Conservation (phyloP, 2,113 vertebrate genomes). For the Peromyscus maniculatus region DNA sequence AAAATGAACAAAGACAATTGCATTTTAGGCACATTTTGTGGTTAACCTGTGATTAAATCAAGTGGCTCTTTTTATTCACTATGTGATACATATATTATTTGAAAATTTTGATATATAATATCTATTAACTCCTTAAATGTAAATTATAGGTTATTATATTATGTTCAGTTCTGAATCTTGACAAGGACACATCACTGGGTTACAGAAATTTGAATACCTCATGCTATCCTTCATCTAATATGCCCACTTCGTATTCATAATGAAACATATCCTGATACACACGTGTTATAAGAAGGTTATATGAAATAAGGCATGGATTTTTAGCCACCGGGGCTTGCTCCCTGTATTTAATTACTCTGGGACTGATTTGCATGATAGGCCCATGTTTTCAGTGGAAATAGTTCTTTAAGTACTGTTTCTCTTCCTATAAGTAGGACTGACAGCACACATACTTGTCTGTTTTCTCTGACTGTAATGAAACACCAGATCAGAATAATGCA, state of each 20-base stretch:
- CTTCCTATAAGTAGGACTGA: neutral
- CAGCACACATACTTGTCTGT: neutral
- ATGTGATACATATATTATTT: neutral
- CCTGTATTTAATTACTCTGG: neutral
- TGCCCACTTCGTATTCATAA: neutral
- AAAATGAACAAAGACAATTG: neutral
- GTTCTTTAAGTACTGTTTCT: neutral
- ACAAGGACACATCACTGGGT: neutral
- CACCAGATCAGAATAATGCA: neutral
- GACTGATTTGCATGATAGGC: neutral
- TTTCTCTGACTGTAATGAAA: neutral
- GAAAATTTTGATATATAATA: neutral
- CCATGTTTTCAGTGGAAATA: neutral
- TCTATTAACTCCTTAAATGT: slow-evolving; percentile 30
- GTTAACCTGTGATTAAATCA: slow-evolving; percentile 11
- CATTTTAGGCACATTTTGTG: neutral
- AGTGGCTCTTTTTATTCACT: neutral
- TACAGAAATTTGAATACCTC: neutral
- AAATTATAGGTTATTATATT: neutral
- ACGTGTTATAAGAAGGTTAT: neutral
- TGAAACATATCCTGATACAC: neutral
- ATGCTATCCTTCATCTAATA: neutral
- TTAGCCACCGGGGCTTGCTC: neutral
- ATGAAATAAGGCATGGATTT: neutral
- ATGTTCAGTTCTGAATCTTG: slow-evolving; percentile 6